These are phyloP conservation scores for Pogonocherus hispidulus DNA, from an alignment of 2,888 invertebrate species.

Conservation along the genomic window DNA sequence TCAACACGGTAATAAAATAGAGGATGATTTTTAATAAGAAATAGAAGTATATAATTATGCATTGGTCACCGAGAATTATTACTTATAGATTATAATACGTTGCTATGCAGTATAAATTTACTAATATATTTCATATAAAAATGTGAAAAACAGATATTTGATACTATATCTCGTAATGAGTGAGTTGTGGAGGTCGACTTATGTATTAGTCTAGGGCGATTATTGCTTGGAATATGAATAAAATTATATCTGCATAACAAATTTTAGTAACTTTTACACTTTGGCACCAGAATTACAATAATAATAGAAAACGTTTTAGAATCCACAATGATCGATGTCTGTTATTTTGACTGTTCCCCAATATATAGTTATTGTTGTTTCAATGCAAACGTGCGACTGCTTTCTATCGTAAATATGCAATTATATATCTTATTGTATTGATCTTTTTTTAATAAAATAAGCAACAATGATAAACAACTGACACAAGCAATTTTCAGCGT, in stretches of 20 bases:
- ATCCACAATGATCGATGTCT: slow-evolving; percentile 67
- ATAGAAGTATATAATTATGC: slow-evolving; percentile 53
- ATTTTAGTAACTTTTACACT: slow-evolving; percentile 66
- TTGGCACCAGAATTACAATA: slow-evolving; percentile 68
- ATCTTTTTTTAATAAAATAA: slow-evolving; percentile 52
- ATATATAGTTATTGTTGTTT: slow-evolving; percentile 60
- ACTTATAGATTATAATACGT: slow-evolving; percentile 45
- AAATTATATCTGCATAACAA: slow-evolving; percentile 58
- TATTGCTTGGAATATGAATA: slow-evolving; percentile 56
- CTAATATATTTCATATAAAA: slow-evolving; percentile 42
- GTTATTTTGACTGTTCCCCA: slow-evolving; percentile 63
- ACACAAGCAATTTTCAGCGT: slow-evolving; percentile 63
- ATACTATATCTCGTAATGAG: slow-evolving; percentile 13
- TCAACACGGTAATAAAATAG: slow-evolving; percentile 31
- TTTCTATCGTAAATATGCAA: slow-evolving; percentile 35
- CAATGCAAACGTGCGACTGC: slow-evolving; percentile 53
- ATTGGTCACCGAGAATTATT: slow-evolving; percentile 58
- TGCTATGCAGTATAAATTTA: slow-evolving; percentile 57
- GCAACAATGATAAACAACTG: slow-evolving; percentile 65
- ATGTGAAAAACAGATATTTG: slow-evolving; percentile 39
- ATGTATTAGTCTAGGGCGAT: slow-evolving; percentile 38
- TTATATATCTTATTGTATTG: slow-evolving; percentile 27
- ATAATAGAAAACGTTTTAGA: slow-evolving; percentile 63
- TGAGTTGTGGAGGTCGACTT: slow-evolving; percentile 23
- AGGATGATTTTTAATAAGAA: slow-evolving; percentile 55